These are phyloP conservation scores for Brachyrhaphis roseni DNA, from an alignment of 2,797 vertebrate species.

Conservation along the genomic window DNA sequence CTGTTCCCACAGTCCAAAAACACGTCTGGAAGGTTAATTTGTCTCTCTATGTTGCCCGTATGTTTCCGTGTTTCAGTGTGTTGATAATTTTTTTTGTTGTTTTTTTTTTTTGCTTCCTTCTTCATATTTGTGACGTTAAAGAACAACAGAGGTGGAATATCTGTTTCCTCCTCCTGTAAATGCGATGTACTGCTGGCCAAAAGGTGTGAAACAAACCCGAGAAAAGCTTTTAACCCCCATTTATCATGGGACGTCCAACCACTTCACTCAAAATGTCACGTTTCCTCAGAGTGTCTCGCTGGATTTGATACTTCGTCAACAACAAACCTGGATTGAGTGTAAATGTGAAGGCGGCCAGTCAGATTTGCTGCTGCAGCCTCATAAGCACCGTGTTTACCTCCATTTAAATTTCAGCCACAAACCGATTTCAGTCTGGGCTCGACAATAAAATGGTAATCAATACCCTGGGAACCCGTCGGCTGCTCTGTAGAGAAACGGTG, in stretches of 20 bases:
- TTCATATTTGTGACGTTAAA: neutral
- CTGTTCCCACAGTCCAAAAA: neutral
- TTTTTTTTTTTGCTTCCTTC: neutral
- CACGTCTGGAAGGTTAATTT: neutral
- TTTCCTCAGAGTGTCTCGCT: neutral
- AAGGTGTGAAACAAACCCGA: neutral
- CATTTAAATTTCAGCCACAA: constrained; percentile 47
- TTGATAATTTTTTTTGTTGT: rapidly evolving
- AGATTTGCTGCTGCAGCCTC: constrained; percentile 12
- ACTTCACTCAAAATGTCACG: neutral
- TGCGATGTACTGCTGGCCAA: neutral
- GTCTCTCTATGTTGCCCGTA: neutral
- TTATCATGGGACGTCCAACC: neutral
- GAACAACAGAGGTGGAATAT: neutral
- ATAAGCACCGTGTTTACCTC: constrained; percentile 35
- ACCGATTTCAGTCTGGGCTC: constrained; percentile 37
- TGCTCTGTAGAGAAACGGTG: constrained; percentile 39
- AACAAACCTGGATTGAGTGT: neutral
- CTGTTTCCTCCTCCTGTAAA: neutral
- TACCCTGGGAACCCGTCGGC: constrained; percentile 32
- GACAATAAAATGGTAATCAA: constrained; percentile 67
- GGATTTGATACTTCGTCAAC: neutral
- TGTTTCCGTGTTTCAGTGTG: neutral
- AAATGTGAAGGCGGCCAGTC: constrained; percentile 35
- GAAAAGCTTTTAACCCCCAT: neutral